These are phyloP conservation scores for Acrobeloides nanus DNA, from an alignment of 2,888 invertebrate species.

Conservation along the genomic window DNA sequence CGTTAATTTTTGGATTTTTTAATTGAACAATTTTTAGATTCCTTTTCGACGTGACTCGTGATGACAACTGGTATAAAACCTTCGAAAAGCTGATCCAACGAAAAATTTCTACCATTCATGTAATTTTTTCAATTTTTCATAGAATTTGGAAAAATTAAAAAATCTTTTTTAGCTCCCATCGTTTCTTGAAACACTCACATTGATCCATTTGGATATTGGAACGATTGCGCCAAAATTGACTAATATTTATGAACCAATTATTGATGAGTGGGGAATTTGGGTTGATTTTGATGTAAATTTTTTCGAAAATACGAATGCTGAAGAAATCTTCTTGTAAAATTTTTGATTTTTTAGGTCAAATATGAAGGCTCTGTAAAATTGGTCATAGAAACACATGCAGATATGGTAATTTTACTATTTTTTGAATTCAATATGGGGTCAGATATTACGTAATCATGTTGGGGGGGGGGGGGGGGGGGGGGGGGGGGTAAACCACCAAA, in stretches of 20 bases:
- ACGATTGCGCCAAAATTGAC: constrained; percentile 10
- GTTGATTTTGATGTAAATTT: constrained; percentile 66
- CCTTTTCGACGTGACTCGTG: constrained; percentile 55
- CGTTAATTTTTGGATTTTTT: too few species aligned
- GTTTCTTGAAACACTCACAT: constrained; percentile 74
- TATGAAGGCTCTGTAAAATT: constrained; percentile 67
- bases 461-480: too few species aligned
- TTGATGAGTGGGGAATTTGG: constrained; percentile 80
- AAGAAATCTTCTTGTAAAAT: not conserved
- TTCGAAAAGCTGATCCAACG: constrained; percentile 74
- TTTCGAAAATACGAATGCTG: constrained; percentile 5
- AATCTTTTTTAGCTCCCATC: constrained; percentile 66
- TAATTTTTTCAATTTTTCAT: constrained; percentile 53
- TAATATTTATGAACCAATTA: constrained; percentile 60
- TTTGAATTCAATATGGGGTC: too few species aligned
- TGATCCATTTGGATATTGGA: constrained; percentile 56
- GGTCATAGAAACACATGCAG: constrained; percentile 79
- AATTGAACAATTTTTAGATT: not conserved
- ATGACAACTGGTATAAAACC: constrained; percentile 65
- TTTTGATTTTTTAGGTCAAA: constrained; percentile 26
- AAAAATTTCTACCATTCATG: constrained; percentile 76
- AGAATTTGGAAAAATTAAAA: not conserved
- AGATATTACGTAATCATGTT: too few species aligned
- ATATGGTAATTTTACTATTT: constrained; percentile 63
- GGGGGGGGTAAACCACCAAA: too few species aligned